Evolutionary conservation across 1,140 invertebrate genomes (phyloP), one percentile per base, ranked within the genome.

Genomic region (Danaus plexippus): DNA sequence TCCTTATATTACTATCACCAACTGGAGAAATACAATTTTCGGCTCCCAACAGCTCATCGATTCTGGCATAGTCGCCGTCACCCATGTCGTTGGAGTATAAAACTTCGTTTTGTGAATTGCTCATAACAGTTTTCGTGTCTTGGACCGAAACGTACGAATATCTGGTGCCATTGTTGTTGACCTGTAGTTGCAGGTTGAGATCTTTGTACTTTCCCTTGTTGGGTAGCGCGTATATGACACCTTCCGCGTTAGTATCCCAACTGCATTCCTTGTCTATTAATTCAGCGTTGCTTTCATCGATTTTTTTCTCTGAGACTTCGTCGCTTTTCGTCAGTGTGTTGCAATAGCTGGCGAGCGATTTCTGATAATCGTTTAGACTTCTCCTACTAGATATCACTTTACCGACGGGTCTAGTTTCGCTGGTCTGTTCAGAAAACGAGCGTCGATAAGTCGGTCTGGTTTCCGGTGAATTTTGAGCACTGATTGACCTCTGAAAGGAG

Each of bases 391-490:
- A 88, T 81, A 88, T 88, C 40, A 87, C 88, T 79, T 81, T 89
- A 46, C 71, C 90, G 51, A 87, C 85, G 41, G 79, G 74, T 57
- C 82, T 54, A 62, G 71, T 87, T 80, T 63, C 83, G 59, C 82
- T 87, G 5, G 80, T 83, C 47, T 88, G 88, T 54, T 92, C 91
- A 0, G 91, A 92, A 48, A 92, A 91, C 0, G 91, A 92, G 64
- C 91, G 71, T 59, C 91, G 80, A 59, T 92, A 92, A 11, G 89
- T 89, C 1, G 90, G 86, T 15, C 79, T 88, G 74, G 67, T 89
- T 88, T 67, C 89, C 71, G 67, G 88, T 61, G 63, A 89, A 72
- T 71, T 91, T 57, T 77, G 72, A 9, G 85, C 82, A 52, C 87
- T 85, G 11, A 87, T 75, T 2, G 88, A 82, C 54, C 85, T 78